Conservation (phyloP, 2,888 invertebrate species). For the Microdon myrmicae region DNA sequence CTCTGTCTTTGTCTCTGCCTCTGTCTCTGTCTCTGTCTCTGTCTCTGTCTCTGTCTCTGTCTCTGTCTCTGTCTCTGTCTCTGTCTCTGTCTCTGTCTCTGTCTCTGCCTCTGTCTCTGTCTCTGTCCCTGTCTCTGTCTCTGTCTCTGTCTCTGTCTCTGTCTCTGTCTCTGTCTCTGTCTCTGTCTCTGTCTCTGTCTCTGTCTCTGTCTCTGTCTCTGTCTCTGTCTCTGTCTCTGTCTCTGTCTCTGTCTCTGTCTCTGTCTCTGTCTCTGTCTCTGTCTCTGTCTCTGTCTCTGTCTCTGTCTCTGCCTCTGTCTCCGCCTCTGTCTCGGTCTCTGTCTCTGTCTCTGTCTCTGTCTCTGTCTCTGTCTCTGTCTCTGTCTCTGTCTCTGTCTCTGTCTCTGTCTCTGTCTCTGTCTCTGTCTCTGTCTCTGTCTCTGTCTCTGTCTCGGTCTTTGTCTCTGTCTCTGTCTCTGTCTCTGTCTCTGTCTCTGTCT, state of each 20-base stretch:
- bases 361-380: slow-evolving; percentile 1
- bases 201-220: slow-evolving; percentile 3
- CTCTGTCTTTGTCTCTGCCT: too few relatives aligned
- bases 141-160: slow-evolving; percentile 2
- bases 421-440: too few relatives aligned
- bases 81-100: slow-evolving; percentile 3
- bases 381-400: slow-evolving; percentile 3
- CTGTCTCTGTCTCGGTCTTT: too few relatives aligned
- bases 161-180: slow-evolving; percentile 1
- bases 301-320: too few relatives aligned
- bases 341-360: too few relatives aligned
- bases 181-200: slow-evolving; percentile 1
- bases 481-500: not conserved
- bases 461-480: not conserved
- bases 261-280: slow-evolving; percentile 3
- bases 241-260: slow-evolving; percentile 1
- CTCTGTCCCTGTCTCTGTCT: too few relatives aligned
- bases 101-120: too few relatives aligned
- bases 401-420: not conserved
- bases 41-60: slow-evolving; percentile 1
- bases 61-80: slow-evolving; percentile 1
- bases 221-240: slow-evolving; percentile 1
- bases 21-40: too few relatives aligned
- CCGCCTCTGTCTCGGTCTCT: too few relatives aligned
- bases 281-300: slow-evolving; percentile 1